phyloP scores from a whole-genome alignment of 1,140 invertebrate species.

The Hylaeus volcanicus region DNA sequence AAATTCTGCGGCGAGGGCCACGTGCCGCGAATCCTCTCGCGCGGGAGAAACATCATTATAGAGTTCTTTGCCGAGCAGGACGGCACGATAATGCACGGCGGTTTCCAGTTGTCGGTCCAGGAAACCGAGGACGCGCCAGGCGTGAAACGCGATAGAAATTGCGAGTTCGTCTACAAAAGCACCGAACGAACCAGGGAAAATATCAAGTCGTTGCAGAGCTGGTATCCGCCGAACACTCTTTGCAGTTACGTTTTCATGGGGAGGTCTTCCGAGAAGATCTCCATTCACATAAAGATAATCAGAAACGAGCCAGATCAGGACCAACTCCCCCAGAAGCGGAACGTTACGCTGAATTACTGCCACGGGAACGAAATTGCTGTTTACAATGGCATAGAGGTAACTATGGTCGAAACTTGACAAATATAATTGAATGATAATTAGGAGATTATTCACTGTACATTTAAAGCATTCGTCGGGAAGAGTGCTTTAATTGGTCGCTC shows the following conservation, averaged over 20 bases:
- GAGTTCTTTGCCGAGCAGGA: conserved; percentile 71
- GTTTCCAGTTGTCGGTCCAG: conserved; percentile 71
- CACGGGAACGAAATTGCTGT: conserved; percentile 73
- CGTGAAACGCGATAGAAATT: conserved; percentile 52
- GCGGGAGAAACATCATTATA: conserved; percentile 69
- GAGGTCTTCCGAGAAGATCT: conserved; percentile 64
- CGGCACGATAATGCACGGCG: conserved; percentile 73
- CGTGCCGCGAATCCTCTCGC: conserved; percentile 71
- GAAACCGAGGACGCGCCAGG: conserved; percentile 60
- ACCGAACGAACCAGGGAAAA: conserved; percentile 61
- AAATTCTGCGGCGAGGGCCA: conserved; percentile 72
- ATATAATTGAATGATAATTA: neutral
- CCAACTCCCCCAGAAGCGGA: conserved; percentile 48
- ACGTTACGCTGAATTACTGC: conserved; percentile 67
- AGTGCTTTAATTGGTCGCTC: neutral
- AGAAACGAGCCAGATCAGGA: conserved; percentile 60
- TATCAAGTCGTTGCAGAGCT: conserved; percentile 66
- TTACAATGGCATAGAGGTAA: conserved; percentile 68
- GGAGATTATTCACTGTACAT: neutral
- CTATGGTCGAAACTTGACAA: neutral
- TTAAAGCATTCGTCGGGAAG: neutral
- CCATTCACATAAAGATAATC: conserved; percentile 71
- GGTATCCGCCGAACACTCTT: conserved; percentile 72
- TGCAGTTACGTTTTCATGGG: conserved; percentile 73
- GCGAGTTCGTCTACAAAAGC: conserved; percentile 69